phyloP scores from a whole-genome alignment of 2,888 invertebrate genomes.

The Acronicta aceris region DNA sequence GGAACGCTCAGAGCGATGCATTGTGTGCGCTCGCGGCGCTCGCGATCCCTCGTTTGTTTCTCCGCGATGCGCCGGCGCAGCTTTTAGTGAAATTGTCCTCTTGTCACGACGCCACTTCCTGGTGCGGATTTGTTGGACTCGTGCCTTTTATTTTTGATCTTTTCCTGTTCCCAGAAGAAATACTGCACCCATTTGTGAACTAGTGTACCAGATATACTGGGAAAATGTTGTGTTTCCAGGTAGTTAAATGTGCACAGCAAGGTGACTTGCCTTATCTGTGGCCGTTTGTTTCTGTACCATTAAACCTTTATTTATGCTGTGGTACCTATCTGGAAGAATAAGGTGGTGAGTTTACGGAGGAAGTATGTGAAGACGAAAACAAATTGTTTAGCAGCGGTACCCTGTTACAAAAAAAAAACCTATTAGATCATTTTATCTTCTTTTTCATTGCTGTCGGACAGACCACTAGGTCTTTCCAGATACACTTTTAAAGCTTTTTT shows the following conservation, averaged over 20 bases:
- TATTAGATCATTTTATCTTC: neutral
- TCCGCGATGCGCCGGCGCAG: slow-evolving; percentile 58
- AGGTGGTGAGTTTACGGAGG: neutral
- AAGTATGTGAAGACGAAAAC: too few relatives aligned
- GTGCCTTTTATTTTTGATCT: slow-evolving; percentile 54
- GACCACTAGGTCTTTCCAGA: neutral
- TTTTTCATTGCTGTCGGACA: too few relatives aligned
- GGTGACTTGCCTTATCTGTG: slow-evolving; percentile 28
- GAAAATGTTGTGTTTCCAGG: slow-evolving; percentile 22
- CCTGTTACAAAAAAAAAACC: neutral
- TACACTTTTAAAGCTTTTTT: too few relatives aligned
- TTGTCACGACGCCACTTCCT: slow-evolving; percentile 68
- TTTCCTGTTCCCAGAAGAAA: slow-evolving; percentile 35
- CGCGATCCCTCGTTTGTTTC: slow-evolving; percentile 44
- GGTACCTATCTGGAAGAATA: neutral
- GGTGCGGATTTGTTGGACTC: slow-evolving; percentile 62
- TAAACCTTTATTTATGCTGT: slow-evolving; percentile 27
- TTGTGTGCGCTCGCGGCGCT: slow-evolving; percentile 42
- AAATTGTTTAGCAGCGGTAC: too few relatives aligned
- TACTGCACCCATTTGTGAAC: slow-evolving; percentile 37
- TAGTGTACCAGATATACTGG: slow-evolving; percentile 22
- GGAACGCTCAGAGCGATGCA: slow-evolving; percentile 13
- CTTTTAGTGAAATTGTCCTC: slow-evolving; percentile 63
- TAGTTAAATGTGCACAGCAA: slow-evolving; percentile 20
- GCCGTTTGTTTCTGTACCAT: slow-evolving; percentile 31